Evolutionary conservation across 2,113 vertebrate species (phyloP).

Genomic region (Corythornis vintsioides): DNA sequence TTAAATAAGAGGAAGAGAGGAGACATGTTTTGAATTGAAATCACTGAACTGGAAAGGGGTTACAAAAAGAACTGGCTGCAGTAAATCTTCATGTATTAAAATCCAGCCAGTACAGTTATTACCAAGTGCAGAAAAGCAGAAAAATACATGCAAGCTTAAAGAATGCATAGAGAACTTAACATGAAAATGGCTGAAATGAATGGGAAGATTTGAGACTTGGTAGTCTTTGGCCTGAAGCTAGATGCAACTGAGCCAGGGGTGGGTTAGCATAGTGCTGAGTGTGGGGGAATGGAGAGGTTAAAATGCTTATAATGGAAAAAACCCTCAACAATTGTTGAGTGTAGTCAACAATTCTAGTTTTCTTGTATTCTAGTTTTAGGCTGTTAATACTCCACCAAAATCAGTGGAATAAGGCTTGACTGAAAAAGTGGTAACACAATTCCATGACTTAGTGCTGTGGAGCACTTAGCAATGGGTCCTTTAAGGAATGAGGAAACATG

Average conservation of each 20-base stretch:
- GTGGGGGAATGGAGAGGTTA: background rate
- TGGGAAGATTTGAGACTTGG: background rate
- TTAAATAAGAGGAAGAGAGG: background rate
- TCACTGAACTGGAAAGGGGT: background rate
- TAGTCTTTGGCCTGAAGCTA: background rate
- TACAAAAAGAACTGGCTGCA: background rate
- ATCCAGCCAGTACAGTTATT: background rate
- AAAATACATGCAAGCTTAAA: background rate
- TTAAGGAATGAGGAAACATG: background rate
- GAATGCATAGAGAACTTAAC: background rate
- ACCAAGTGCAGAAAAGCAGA: background rate
- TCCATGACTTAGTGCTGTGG: background rate
- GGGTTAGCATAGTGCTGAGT: background rate
- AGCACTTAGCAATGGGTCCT: background rate
- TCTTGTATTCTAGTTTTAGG: background rate
- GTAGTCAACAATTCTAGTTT: background rate
- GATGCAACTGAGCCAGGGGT: background rate
- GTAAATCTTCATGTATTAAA: background rate
- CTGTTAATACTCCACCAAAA: background rate
- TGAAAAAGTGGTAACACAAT: background rate
- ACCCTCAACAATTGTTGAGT: background rate
- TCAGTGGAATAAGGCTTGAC: background rate
- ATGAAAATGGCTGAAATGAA: background rate
- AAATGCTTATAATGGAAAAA: background rate
- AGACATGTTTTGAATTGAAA: constrained; percentile 9